These are phyloP conservation scores for Conomelus anceps DNA, from an alignment of 2,888 invertebrate species.

Conservation along the genomic window DNA sequence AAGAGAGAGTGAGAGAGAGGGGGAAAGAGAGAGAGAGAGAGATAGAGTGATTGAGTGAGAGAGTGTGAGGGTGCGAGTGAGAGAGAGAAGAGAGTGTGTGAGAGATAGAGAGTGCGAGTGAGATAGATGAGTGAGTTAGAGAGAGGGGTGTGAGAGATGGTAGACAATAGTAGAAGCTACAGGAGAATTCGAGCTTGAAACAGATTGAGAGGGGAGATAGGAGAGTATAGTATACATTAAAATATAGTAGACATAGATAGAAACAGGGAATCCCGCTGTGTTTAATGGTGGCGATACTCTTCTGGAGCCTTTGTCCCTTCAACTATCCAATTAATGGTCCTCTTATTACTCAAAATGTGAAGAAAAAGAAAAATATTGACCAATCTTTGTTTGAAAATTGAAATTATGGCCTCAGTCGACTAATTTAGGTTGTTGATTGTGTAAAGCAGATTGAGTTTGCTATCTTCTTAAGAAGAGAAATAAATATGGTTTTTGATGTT, in stretches of 20 bases:
- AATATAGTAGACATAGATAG: background rate
- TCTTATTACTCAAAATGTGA: background rate
- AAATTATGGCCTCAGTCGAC: background rate
- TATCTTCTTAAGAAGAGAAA: too few relatives aligned
- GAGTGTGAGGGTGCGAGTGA: too few relatives aligned
- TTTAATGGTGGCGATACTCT: background rate
- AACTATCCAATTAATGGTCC: background rate
- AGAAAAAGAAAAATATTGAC: background rate
- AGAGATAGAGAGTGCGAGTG: too few relatives aligned
- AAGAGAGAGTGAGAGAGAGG: too few relatives aligned
- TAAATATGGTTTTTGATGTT: too few relatives aligned
- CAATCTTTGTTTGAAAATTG: background rate
- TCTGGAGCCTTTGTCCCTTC: background rate
- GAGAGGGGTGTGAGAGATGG: too few relatives aligned
- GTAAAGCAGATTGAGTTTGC: too few relatives aligned
- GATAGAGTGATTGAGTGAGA: too few relatives aligned
- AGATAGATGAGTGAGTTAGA: too few relatives aligned
- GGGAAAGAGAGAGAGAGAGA: too few relatives aligned
- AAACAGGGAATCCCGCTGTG: background rate
- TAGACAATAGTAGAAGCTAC: background rate
- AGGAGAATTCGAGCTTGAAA: background rate
- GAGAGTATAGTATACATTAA: background rate
- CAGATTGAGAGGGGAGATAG: background rate
- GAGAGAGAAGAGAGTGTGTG: too few relatives aligned
- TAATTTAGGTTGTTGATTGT: too few relatives aligned